Evolutionary conservation across 1,140 invertebrate genomes (phyloP), one percentile per base, ranked within the genome.

Genomic region (Ceratosolen solmsi): DNA sequence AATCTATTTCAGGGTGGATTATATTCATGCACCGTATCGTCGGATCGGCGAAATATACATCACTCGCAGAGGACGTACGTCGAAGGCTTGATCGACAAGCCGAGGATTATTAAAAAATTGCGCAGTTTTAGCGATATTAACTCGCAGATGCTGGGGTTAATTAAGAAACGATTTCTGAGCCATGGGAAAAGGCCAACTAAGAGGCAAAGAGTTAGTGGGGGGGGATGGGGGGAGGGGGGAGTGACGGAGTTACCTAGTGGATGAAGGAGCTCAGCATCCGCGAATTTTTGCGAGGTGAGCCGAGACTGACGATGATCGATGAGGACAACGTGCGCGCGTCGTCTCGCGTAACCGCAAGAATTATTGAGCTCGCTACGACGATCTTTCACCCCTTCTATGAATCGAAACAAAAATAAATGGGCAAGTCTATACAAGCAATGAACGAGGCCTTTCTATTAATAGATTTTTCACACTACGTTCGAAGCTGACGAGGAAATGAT

Each of bases 231-330:
- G 51, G 36, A 85, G 73, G 76, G 49, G 63, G 56, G 49, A 71
- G 49, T 78, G 77, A 74, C 83, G 72, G 80, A 84, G 30, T 51
- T 3, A 33, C 30, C 38, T 46, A 33, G 54, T 15, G 68, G 36
- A 25, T 63, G 11, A n/a, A 68, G 63, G 22, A 68, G 20, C 13
- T 9, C 63, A 68, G 63, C n/a, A 49, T 82, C 54, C 78, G 54
- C 38, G 82, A 86, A 87, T 86, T 88, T 89, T 86, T 88, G 82
- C 82, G 58, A 83, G 60, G 75, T 46, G 20, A 63, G 46, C 73
- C 36, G 83, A 80, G 84, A 84, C 85, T 89, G 89, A 89, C 88
- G 87, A 89, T 89, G 89, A 89, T 89, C 87, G 88, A 89, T 89
- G 88, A 87, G 86, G 80, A 72, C 79, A 68, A 77, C 63, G 65